These are phyloP conservation scores for Epinephelus coioides DNA, from an alignment of 2,797 vertebrate species.

Conservation along the genomic window DNA sequence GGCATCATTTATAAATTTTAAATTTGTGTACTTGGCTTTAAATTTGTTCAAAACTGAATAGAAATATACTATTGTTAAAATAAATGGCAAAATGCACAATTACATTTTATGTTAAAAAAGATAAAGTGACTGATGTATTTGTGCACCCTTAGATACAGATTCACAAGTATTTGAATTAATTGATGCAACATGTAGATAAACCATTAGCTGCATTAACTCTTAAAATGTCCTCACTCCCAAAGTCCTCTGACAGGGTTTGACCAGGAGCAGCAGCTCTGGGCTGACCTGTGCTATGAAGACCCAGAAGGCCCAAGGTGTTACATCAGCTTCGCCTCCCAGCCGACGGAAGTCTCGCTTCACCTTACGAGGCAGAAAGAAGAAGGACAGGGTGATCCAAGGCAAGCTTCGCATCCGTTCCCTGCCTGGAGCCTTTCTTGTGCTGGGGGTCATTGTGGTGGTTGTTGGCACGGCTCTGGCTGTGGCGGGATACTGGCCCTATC, in stretches of 20 bases:
- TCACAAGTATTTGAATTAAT: not conserved
- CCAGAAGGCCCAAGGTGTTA: slow-evolving; percentile 49
- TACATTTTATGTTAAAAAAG: too few relatives aligned
- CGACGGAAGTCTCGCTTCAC: slow-evolving; percentile 73
- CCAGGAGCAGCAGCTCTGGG: slow-evolving; percentile 45
- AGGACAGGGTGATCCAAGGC: slow-evolving; percentile 84
- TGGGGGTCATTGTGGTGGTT: slow-evolving; percentile 91
- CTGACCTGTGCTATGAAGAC: slow-evolving; percentile 79
- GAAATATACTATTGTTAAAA: too few relatives aligned
- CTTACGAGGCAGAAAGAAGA: slow-evolving; percentile 78
- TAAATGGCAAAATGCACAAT: too few relatives aligned
- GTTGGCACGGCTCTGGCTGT: slow-evolving; percentile 93
- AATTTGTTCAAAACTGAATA: too few relatives aligned
- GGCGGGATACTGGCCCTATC: slow-evolving; percentile 96
- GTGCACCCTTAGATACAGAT: not conserved
- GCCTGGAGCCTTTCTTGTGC: slow-evolving; percentile 92
- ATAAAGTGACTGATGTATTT: not conserved
- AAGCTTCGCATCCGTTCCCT: slow-evolving; percentile 93
- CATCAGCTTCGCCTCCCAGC: slow-evolving; percentile 53
- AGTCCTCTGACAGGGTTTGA: slow-evolving; percentile 63
- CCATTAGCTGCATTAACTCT: slow-evolving; percentile 30
- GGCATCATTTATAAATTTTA: too few relatives aligned
- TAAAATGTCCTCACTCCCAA: slow-evolving; percentile 30
- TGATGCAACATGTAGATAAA: not conserved
- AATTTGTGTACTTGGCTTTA: too few relatives aligned